Evolutionary conservation across 2,888 invertebrate genomes (phyloP), one percentile per base, ranked within the genome.

Genomic region (Tipula unca): DNA sequence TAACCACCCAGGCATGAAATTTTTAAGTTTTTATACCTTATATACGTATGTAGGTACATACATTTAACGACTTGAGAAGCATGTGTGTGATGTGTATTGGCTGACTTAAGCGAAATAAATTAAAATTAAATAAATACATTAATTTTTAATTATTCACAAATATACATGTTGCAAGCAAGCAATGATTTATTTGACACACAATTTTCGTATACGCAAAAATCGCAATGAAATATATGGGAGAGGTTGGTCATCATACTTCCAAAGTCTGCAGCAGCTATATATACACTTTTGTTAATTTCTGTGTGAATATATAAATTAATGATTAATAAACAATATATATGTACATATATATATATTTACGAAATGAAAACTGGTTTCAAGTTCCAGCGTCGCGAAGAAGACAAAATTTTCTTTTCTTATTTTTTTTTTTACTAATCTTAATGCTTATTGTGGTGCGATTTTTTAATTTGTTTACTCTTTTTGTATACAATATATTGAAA

Each of bases 1-100:
- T 83, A 83, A 32, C 83, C 83, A 83, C 83, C 83, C 83, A 83
- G 35, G 83, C 83, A 83, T 83, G 83, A 83, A 83, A 83, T 69
- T 32, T 32, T 32, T 6, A 32, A 32, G 32, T 20, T 25, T 69
- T 20, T 25, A 10, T 69, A 25, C 17, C 17, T 48, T 17, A 17
- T 54, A 42, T 42, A 14, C 6, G 3, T 39, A 10, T 39, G 39
- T 39, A 10, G 10, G 6, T 13, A 39, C 2, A 39, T 39, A 48
- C 2, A n/a, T 14, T 69, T 69, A 69, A 69, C 20, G 69, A 69
- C 25, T 69, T 25, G 25, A 69, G n/a, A 25, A 69, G 69, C 69
- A 69, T 69, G 20, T 69, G 69, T 69, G 69, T 5, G n/a, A 6
- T 69, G 25, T 69, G 10, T 69, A 69, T 48, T 4, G n/a, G 25